Conservation (phyloP, 1,140 invertebrate species). For the Steinernema feltiae region DNA sequence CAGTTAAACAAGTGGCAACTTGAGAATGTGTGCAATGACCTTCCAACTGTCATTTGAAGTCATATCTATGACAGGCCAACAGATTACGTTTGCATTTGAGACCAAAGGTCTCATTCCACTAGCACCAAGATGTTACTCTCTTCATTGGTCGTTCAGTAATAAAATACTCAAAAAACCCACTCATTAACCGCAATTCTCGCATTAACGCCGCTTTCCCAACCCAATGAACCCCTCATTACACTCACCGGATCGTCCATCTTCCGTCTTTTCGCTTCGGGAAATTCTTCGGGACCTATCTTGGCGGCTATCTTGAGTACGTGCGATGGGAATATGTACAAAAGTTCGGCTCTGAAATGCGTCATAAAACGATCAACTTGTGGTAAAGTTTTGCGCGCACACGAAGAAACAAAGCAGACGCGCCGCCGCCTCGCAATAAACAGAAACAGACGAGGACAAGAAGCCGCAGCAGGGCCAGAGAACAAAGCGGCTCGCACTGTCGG, state of each 20-base stretch:
- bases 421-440: no score
- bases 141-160: no score
- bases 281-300: background rate
- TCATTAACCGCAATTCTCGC: no score
- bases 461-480: background rate
- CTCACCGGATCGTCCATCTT: conserved; percentile 5
- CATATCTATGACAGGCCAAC: background rate
- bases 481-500: background rate
- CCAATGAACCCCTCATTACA: background rate
- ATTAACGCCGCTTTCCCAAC: background rate
- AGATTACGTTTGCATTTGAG: no score
- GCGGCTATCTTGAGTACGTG: background rate
- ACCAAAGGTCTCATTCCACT: no score
- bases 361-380: background rate
- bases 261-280: background rate
- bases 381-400: background rate
- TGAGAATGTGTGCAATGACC: no score
- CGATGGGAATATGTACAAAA: background rate
- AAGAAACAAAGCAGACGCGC: conserved; percentile 11
- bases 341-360: background rate
- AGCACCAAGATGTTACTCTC: no score
- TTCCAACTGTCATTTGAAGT: no score
- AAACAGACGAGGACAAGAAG: background rate
- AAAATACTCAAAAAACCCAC: no score
- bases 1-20: no score